Conservation (phyloP, 2,113 vertebrate species). For the Pangasianodon hypophthalmus region DNA sequence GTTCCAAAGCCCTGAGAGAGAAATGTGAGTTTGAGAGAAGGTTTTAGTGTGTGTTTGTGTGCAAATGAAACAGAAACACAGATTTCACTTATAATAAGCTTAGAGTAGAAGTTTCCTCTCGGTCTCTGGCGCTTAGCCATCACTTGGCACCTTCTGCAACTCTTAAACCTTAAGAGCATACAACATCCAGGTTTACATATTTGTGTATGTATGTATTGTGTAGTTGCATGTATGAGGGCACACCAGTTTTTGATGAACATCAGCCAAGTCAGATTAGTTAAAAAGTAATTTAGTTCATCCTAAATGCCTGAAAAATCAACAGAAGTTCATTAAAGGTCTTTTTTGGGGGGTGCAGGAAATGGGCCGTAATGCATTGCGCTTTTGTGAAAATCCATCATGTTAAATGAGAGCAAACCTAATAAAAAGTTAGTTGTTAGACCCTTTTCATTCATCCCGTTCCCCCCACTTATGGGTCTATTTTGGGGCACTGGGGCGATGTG, state of each 20-base stretch:
- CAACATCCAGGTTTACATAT: not conserved
- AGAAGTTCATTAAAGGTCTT: constrained; percentile 10
- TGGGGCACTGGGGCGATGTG: constrained; percentile 46
- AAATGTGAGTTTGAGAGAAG: not conserved
- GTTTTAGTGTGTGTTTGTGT: not conserved
- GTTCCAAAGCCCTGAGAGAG: not conserved
- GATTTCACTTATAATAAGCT: not conserved
- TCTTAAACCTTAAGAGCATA: not conserved
- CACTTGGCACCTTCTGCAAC: not conserved
- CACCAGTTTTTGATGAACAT: not conserved
- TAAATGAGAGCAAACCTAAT: constrained; percentile 32
- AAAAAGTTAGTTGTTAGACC: constrained; percentile 37
- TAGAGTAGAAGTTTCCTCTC: not conserved
- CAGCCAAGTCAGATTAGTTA: not conserved
- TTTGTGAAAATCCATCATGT: constrained; percentile 42
- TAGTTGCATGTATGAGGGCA: not conserved
- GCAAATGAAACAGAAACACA: not conserved
- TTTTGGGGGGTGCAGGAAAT: constrained; percentile 36
- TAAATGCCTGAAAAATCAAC: constrained; percentile 11
- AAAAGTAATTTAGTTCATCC: not conserved
- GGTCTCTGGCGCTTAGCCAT: not conserved
- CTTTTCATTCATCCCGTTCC: constrained; percentile 30
- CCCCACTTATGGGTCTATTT: constrained; percentile 40
- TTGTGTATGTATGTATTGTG: not conserved
- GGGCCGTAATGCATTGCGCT: constrained; percentile 50